Evolutionary conservation across 2,797 vertebrate genomes (phyloP), one percentile per base, ranked within the genome.

Genomic region (Peromyscus attwateri): DNA sequence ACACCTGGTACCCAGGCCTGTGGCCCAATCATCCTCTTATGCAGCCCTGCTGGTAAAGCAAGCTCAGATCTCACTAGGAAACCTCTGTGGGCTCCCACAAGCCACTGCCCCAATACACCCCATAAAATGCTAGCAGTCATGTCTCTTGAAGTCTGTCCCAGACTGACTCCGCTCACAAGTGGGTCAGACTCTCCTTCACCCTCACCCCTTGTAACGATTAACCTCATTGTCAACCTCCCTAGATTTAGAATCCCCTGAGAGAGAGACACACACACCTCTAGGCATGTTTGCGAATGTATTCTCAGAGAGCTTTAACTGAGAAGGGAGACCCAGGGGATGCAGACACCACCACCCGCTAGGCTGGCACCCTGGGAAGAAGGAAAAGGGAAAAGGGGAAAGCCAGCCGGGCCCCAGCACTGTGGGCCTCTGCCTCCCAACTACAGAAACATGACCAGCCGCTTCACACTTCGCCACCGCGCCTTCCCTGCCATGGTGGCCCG

Each of bases 121-220:
- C 16, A 6, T 5, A 6, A 81, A 11, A 46, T 8, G 6, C 8
- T 52, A n/a, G 23, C 0, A 21, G 27, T 49, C 23, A 0, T 5
- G 82, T 46, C 21, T 75, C 43, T 84, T 70, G 23, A 1, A 46
- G 60, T 80, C 37, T 57, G 25, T 34, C 10, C 43, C 49, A 46
- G 66, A 60, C 3, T 6, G 55, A 0, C 34, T 71, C 16, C 19
- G 43, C 84, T 57, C 49, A 34, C 17, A 1, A 60, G 9, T 5
- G 16, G 60, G 71, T 68, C 49, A 75, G 75, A n/a, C 37, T 34
- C 14, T 5, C 40, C 70, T n/a, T 0, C 2, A 14, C 40, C 62
- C 76, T 68, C 16, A 55, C 2, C 55, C n/a, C 70, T 49, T 46
- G 14, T 46, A 46, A 34, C 7, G 29, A 66, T 23, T 66, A 66